Base-by-base conservation (phyloP, 1,140 invertebrate genomes). In the Vanessa tameamea region DNA sequence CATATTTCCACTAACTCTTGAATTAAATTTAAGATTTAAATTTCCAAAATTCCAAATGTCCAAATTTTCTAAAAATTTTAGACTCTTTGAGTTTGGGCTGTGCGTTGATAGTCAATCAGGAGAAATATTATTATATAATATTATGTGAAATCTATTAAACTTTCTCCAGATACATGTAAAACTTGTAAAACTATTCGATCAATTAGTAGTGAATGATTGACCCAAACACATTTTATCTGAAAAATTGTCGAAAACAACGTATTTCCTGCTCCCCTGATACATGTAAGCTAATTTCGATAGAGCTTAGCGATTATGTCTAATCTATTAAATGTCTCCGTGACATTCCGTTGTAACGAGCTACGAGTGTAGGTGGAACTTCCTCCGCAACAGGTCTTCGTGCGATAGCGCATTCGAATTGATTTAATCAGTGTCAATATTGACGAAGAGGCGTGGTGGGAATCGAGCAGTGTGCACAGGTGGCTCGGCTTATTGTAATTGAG, bases 361-460 rank as follows among this genome's bases (percentile, higher is more conserved):
- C 37, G 20, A 16, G 59, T 31, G 69, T 73, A 72, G 64, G 63
- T 71, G 65, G 47, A 59, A 73, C 64, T 73, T 59, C 48, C 57
- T 51, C 53, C 47, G 43, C 80, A 48, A 63, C 71, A 73, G 71
- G 71, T 73, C 15, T 61, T 53, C 51, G 77, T 81, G 79, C 84
- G 86, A 87, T 86, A 85, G 77, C 55, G 55, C 23, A 59, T 59
- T 68, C 3, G 65, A 80, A 73, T 73, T 73, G 71, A 73, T 73
- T 67, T 73, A 87, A 90, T 90, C 86, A 86, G 79, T 78, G 87
- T 89, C 83, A 90, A 90, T 90, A 90, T 90, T 90, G 88, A 86
- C 84, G 75, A 68, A 75, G 78, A 81, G 72, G 65, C 65, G 72
- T 68, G 69, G 69, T 88, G 86, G 83, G 87, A 86, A 88, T 83